These are phyloP conservation scores for Heteronetta atricapilla DNA, from an alignment of 2,113 vertebrate species.

Conservation along the genomic window DNA sequence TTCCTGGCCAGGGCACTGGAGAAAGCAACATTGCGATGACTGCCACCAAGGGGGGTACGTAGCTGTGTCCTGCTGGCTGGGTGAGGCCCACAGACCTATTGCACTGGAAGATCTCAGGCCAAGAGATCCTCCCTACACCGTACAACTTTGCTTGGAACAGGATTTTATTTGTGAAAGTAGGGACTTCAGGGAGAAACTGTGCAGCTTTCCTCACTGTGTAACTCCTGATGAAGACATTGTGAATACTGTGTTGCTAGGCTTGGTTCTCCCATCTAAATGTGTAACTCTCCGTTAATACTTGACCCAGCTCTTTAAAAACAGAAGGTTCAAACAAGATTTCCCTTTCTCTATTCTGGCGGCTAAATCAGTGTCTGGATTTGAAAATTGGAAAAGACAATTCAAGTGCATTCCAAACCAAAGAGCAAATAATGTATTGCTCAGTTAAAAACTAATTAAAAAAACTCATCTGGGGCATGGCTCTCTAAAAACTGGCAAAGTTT, in stretches of 20 bases:
- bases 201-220: not conserved
- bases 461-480: not conserved
- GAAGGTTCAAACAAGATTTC: not conserved
- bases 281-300: not conserved
- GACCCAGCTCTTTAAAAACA: not conserved
- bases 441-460: not conserved
- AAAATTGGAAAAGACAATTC: not conserved
- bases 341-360: not conserved
- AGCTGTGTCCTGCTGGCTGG: not conserved
- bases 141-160: not conserved
- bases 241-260: not conserved
- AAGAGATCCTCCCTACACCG: not conserved
- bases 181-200: not conserved
- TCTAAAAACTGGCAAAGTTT: not conserved
- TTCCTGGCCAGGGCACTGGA: not conserved
- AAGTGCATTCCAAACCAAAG: not conserved
- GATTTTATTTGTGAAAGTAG: not conserved
- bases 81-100: not conserved
- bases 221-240: not conserved
- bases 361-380: not conserved
- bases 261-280: not conserved
- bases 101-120: not conserved
- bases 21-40: not conserved
- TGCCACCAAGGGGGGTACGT: fast-evolving
- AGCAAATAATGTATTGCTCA: not conserved